Conservation (phyloP, 2,888 invertebrate species). For the Metellina segmentata region DNA sequence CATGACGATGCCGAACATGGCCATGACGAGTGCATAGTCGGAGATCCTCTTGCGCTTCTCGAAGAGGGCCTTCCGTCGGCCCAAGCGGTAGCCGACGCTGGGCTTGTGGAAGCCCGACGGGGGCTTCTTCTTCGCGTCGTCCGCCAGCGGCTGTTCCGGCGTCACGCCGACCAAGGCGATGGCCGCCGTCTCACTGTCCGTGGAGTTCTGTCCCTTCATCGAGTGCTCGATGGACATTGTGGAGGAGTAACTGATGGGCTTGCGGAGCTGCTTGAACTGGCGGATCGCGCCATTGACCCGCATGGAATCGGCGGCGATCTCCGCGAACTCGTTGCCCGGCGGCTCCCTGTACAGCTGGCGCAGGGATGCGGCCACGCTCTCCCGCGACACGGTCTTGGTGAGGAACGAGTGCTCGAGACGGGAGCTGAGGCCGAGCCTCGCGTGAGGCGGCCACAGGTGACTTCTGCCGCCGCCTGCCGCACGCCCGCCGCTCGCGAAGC, state of each 20-base stretch:
- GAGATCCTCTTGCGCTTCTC: slow-evolving; percentile 99
- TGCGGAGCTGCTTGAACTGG: slow-evolving; percentile 97
- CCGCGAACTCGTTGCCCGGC: slow-evolving; percentile 89
- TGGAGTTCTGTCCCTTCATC: slow-evolving; percentile 80
- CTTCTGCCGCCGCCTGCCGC: slow-evolving; percentile 83
- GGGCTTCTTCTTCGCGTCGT: slow-evolving; percentile 17
- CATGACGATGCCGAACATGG: slow-evolving; percentile 99
- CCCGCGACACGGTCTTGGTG: slow-evolving; percentile 91
- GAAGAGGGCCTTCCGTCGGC: slow-evolving; percentile 98
- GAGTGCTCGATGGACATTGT: slow-evolving; percentile 92
- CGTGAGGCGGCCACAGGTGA: slow-evolving; percentile 85
- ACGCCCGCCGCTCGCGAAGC: slow-evolving; percentile 68
- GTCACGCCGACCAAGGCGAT: slow-evolving; percentile 74
- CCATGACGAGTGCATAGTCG: slow-evolving; percentile 99
- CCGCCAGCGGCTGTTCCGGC: slow-evolving; percentile 29
- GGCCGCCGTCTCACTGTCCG: slow-evolving; percentile 75
- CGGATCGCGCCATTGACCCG: slow-evolving; percentile 97
- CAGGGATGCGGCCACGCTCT: slow-evolving; percentile 91
- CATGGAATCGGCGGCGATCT: slow-evolving; percentile 96
- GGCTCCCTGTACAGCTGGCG: slow-evolving; percentile 88
- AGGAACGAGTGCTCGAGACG: slow-evolving; percentile 80
- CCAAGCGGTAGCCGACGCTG: slow-evolving; percentile 97
- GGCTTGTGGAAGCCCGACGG: slow-evolving; percentile 85
- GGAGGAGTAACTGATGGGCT: slow-evolving; percentile 92
- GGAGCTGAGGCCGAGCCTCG: slow-evolving; percentile 82